These are phyloP conservation scores for Baryphthengus martii DNA, from an alignment of 2,113 vertebrate genomes.

Conservation along the genomic window DNA sequence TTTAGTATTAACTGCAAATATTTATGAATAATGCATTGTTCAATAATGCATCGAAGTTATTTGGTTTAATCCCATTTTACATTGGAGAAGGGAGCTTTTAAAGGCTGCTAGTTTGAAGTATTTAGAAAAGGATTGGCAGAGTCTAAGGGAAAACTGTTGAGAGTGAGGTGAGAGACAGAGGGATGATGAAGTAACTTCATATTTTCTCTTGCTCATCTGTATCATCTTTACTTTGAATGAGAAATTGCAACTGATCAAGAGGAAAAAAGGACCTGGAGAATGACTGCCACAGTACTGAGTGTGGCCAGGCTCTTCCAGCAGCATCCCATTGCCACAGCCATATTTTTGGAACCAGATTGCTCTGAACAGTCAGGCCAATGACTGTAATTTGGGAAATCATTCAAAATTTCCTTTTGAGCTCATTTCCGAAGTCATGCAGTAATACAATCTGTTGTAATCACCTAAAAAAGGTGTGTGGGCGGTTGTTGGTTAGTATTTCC, in stretches of 20 bases:
- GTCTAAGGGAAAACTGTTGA: not conserved
- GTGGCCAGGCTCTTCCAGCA: not conserved
- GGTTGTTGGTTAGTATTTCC: not conserved
- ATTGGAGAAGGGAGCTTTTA: not conserved
- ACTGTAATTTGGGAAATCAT: not conserved
- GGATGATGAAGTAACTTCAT: not conserved
- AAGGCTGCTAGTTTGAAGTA: not conserved
- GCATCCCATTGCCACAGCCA: rapidly evolving
- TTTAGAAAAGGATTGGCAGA: not conserved
- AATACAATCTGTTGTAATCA: not conserved
- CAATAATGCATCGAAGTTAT: not conserved
- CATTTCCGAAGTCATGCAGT: not conserved
- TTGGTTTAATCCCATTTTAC: not conserved
- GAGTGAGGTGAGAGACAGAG: rapidly evolving
- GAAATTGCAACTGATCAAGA: not conserved
- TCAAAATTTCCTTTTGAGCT: not conserved
- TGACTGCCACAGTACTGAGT: not conserved
- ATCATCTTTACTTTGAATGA: not conserved
- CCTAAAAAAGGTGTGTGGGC: not conserved
- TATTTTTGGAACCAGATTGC: not conserved
- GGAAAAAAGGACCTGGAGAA: not conserved
- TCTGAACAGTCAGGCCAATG: not conserved
- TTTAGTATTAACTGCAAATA: not conserved
- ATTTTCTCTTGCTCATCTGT: not conserved
- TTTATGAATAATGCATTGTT: not conserved